Evolutionary conservation across 1,140 invertebrate genomes (phyloP), one percentile per base, ranked within the genome.

Genomic region (Achatina immaculata): DNA sequence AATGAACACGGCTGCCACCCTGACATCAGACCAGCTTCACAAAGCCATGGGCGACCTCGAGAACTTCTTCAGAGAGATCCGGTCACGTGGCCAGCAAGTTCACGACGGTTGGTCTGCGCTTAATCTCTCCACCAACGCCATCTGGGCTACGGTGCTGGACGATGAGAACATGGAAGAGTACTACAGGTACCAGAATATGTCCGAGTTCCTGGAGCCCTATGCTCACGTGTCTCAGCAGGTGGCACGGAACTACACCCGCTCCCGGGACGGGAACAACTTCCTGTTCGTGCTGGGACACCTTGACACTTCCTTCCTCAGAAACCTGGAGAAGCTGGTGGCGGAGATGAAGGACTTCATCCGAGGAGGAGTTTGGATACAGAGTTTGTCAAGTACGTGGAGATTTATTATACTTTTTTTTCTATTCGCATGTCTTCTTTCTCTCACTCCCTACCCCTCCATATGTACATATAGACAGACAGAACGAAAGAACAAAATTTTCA

Each of bases 91-190:
- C 3, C 84, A 86, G 43, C 80, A 78, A 43, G 62, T 88, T 38
- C 86, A 80, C 68, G 87, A 88, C 62, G 80, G 78, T 34, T 87
- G 85, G 86, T 82, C 69, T 21, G 36, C 72, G 9, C 48, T 89
- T 0, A 58, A 66, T 0, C n/a, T 43, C 0, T 55, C 66, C 6
- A 83, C 73, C 7, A 69, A 40, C 4, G 45, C 66, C 31, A 86
- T 88, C 34, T 89, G 88, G 88, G 38, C 76, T 21, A 45, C 45
- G 0, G 80, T 87, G 16, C 34, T 88, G 4, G 68, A 84, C 7
- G 87, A 89, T 68, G 79, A 83, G 21, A 83, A 88, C 48, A 82
- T 85, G 79, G 24, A 79, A 2, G 82, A 85, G 6, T 89, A 89
- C 78, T 88, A 88, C 76, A 31, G 78, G 0, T 87, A 80, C 65